Evolutionary conservation across 2,888 invertebrate genomes (phyloP), one percentile per base, ranked within the genome.

Genomic region (Ormia ochracea): DNA sequence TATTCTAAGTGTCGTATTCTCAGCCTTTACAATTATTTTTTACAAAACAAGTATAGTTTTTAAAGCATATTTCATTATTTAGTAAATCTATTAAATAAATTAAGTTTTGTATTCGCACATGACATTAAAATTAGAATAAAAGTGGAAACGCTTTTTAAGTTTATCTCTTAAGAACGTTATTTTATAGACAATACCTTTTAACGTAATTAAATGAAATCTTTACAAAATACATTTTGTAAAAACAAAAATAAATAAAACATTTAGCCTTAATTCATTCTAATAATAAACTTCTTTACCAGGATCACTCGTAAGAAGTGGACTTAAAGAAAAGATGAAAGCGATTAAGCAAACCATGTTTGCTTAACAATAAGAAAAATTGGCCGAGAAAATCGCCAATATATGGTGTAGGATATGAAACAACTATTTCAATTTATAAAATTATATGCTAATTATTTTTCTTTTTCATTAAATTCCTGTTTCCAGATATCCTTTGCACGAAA

Each of bases 401-500:
- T 69, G 76, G 76, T 76, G 69, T 76, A 76, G 76, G 69, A 54
- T 76, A 69, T 69, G 69, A 61, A 61, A 3, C n/a, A 69, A 69
- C 48, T 41, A 41, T 54, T 28, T 28, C 10, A 28, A 14, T 38
- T 63, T 12, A 14, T 43, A 38, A 54, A 69, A 69, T 56, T 52
- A 12, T n/a, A 41, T 58, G 28, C 63, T 70, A 72, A 58, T 72
- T 38, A n/a, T 43, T 14, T 56, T 43, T 54, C 2, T 43, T 33
- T 61, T 65, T 43, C 33, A 36, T 66, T 50, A 59, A 68, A 68
- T 31, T 7, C 45, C 36, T 75, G 38, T 45, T 68, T 73, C 17
- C 74, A 89, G 89, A 85, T 90, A 80, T 87, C 89, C 65, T 86
- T 90, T 84, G 90, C 89, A 6, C 87, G 89, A 61, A 90, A 90